Evolutionary conservation across 2,888 invertebrate species (phyloP), one percentile per base, ranked within the genome.

Genomic region (Euspilapteryx auroguttella): DNA sequence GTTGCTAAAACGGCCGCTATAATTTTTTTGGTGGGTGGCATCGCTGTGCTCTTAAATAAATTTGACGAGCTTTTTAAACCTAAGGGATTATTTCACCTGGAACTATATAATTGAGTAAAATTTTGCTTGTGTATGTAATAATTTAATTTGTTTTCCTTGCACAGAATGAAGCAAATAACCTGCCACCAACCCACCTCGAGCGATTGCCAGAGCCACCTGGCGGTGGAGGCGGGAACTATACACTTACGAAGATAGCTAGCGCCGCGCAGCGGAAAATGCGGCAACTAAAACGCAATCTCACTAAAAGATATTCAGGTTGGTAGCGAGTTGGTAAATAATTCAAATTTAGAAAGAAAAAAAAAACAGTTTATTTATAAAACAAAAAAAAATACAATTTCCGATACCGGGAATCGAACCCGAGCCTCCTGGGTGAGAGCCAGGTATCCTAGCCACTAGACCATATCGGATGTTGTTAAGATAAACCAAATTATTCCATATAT

Each of bases 211-310:
- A 81, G 26, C 80, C 81, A 21, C 84, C 86, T 8, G 71, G 71
- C 25, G 42, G 58, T 2, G 59, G 58, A 8, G 71, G 71, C 32
- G 81, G 81, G 23, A 79, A 79, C 24, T 83, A 86, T 57, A 82
- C 85, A 0, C 79, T 87, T 12, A 82, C 80, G 1, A 79, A 79
- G 45, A 75, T 83, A 37, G 81, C 81, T n/a, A 80, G 79, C 43
- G 79, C 80, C 1, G 83, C 83, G 3, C 73, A 73, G 35, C 50
- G 55, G 31, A 82, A 81, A 45, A 84, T 87, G 76, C 78, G 80
- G 33, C 81, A 82, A 43, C 75, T 87, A 36, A 81, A 82, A 43
- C 76, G 83, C 34, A 86, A 84, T 42, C 78, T 85, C 34, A 80
- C 81, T n/a, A 82, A 82, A 41, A 48, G 68, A 53, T 73, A 73